Conservation (phyloP, 1,140 invertebrate genomes). For the Atta cephalotes region DNA sequence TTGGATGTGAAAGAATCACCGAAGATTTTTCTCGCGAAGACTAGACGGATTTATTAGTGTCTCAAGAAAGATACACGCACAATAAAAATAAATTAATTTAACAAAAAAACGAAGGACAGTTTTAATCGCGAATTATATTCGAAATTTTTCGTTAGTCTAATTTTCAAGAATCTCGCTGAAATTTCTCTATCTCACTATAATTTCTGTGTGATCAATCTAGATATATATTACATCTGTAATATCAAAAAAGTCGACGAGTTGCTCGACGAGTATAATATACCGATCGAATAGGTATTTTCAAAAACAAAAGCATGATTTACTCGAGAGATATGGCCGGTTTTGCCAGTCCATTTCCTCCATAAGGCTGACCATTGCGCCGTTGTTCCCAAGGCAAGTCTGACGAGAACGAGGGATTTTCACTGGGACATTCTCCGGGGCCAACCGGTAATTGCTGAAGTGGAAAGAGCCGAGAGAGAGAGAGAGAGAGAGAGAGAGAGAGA, state of each 20-base stretch:
- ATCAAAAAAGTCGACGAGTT: not conserved
- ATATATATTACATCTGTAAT: not conserved
- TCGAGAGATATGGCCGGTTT: not conserved
- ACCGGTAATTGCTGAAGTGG: conserved; percentile 54
- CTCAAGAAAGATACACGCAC: not conserved
- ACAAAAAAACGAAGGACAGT: not conserved
- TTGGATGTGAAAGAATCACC: not conserved
- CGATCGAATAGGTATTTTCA: conserved; percentile 2
- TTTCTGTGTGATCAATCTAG: not conserved
- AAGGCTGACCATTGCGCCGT: conserved; percentile 10
- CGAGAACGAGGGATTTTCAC: conserved; percentile 37
- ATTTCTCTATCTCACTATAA: not conserved
- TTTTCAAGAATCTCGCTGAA: not conserved
- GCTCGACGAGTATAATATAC: not conserved
- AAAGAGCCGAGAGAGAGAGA: conserved; percentile 32
- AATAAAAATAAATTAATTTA: too few species aligned
- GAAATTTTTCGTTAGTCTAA: not conserved
- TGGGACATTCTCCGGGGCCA: conserved; percentile 21
- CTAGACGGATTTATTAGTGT: not conserved
- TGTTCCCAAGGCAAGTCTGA: conserved; percentile 30
- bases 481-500: conserved; percentile 28
- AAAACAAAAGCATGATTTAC: conserved; percentile 5
- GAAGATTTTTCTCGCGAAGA: conserved; percentile 15
- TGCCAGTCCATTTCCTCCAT: conserved; percentile 40
- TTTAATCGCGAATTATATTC: not conserved